A percentile compares a stretch with the other conserved stretches of the same genome.
Evolutionary conservation across 2,113 vertebrate genomes (phyloP).

Genomic region (Galbula dea): DNA sequence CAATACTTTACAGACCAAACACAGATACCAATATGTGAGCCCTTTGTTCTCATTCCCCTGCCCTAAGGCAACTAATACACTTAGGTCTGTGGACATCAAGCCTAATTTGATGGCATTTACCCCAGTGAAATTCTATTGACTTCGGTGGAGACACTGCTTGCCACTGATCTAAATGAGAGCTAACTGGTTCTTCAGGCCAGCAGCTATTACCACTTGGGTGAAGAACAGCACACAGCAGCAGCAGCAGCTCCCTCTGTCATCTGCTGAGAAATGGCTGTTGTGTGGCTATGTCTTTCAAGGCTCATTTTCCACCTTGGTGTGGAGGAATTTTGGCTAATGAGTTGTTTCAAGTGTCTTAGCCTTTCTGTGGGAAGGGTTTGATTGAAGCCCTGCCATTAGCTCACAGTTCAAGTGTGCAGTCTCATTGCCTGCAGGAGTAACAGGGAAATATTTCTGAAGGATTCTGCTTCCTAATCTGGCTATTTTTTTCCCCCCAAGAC

Average conservation of each 20-base stretch:
- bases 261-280: not conserved
- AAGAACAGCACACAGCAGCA: not conserved
- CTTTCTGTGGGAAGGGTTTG: not conserved
- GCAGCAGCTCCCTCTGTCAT: not conserved
- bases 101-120: constrained; percentile 54
- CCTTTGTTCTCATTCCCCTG: constrained; percentile 37
- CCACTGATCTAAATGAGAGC: constrained; percentile 29
- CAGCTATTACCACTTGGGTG: not conserved
- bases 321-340: constrained; percentile 15
- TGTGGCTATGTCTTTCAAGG: not conserved
- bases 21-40: constrained; percentile 4
- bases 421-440: not conserved
- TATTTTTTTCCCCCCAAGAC: not conserved
- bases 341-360: not conserved
- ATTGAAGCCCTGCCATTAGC: not conserved
- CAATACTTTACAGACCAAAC: constrained; percentile 28
- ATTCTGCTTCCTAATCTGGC: not conserved
- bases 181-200: constrained; percentile 43
- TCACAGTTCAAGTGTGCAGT: not conserved
- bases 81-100: constrained; percentile 42
- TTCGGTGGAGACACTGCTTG: constrained; percentile 35
- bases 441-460: not conserved
- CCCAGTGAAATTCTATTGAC: constrained; percentile 48
- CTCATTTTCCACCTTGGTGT: not conserved
- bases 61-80: constrained; percentile 47